These are phyloP conservation scores for Eulemur coronatus DNA, from an alignment of 2,797 vertebrate genomes.

Conservation along the genomic window DNA sequence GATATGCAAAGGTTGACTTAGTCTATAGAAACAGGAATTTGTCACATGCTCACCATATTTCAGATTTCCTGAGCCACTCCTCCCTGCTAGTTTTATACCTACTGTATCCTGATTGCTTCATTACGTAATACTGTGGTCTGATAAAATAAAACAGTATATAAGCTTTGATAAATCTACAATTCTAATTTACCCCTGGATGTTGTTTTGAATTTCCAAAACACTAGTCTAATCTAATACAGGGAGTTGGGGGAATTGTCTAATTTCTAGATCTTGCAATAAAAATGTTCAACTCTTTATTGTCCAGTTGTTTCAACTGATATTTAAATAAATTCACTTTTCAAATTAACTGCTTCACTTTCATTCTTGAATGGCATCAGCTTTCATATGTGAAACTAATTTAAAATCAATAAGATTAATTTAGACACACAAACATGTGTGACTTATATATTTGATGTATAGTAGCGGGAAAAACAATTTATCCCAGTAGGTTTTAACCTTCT, in stretches of 20 bases:
- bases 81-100: neutral
- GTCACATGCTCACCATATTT: neutral
- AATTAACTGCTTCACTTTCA: neutral
- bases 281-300: neutral
- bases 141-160: neutral
- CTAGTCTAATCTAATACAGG: neutral
- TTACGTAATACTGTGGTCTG: neutral
- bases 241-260: neutral
- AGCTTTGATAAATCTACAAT: neutral
- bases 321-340: neutral
- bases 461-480: neutral
- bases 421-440: neutral
- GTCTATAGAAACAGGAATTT: neutral
- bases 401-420: constrained; percentile 30
- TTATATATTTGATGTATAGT: neutral
- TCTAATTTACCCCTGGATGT: neutral
- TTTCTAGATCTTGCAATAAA: neutral
- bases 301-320: neutral
- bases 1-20: neutral
- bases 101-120: neutral
- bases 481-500: neutral
- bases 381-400: neutral
- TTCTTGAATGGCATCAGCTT: neutral
- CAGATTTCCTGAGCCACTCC: neutral
- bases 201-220: neutral